A percentile compares a stretch with the other conserved stretches of the same genome.
Evolutionary conservation across 1,140 invertebrate species (phyloP).

Genomic region (Apolygus lucorum): DNA sequence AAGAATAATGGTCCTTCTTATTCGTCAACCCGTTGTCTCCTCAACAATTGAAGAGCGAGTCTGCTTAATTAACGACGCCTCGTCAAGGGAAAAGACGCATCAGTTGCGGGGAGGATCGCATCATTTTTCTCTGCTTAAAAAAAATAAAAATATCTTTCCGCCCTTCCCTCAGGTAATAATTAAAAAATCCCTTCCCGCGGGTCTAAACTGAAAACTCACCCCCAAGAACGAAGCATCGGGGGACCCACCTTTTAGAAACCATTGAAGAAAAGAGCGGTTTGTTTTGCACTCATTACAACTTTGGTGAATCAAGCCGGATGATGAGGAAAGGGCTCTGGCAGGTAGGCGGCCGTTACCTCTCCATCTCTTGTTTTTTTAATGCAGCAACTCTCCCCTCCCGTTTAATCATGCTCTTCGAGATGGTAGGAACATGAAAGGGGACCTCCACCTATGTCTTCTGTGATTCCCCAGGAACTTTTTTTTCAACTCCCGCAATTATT

Average conservation of each 20-base stretch:
- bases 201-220: too few species aligned
- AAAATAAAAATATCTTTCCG: background rate
- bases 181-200: too few species aligned
- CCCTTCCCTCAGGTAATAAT: background rate
- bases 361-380: background rate
- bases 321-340: background rate
- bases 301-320: background rate
- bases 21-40: too few species aligned
- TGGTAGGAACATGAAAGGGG: background rate
- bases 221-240: background rate
- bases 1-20: too few species aligned
- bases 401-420: background rate
- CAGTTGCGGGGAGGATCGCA: background rate
- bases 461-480: background rate
- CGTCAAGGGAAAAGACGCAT: background rate
- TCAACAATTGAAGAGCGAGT: background rate
- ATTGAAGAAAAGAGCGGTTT: background rate
- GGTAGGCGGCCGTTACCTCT: too few species aligned
- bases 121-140: background rate
- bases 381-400: background rate
- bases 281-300: background rate
- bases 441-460: background rate
- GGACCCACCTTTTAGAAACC: background rate
- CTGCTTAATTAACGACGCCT: background rate
- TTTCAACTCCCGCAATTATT: background rate